These are phyloP conservation scores for Prosapia bicincta DNA, from an alignment of 2,888 invertebrate genomes.

Conservation along the genomic window DNA sequence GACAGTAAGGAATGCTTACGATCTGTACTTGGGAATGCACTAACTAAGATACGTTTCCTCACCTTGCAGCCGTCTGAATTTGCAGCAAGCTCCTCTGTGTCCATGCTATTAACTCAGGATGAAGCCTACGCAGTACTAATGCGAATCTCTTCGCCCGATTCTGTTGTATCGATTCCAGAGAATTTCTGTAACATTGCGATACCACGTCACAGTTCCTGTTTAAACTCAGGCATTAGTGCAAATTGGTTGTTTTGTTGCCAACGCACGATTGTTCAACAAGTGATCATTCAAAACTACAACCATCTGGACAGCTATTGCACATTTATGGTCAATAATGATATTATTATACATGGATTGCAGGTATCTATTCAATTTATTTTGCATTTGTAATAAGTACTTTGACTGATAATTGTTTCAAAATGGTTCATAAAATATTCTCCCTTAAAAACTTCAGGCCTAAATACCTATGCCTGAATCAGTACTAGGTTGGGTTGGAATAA, in stretches of 20 bases:
- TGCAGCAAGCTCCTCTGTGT: conserved; percentile 73
- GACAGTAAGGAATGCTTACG: conserved; percentile 36
- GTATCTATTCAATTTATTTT: background rate
- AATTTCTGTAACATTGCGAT: conserved; percentile 55
- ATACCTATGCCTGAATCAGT: too few relatives aligned
- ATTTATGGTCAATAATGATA: conserved; percentile 76
- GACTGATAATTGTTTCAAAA: too few relatives aligned
- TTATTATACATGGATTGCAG: conserved; percentile 62
- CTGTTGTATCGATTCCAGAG: conserved; percentile 67
- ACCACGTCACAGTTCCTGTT: background rate
- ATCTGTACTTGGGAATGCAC: conserved; percentile 32
- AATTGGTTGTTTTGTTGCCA: conserved; percentile 57
- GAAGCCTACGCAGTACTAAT: conserved; percentile 79
- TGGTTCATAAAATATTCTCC: too few relatives aligned
- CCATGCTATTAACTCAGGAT: conserved; percentile 63
- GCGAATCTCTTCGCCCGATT: conserved; percentile 70
- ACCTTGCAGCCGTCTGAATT: conserved; percentile 78
- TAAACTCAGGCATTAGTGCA: background rate
- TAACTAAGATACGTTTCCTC: conserved; percentile 75
- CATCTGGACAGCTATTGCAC: conserved; percentile 75
- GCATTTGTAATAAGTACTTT: too few relatives aligned
- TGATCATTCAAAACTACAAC: conserved; percentile 70
- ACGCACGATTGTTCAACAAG: conserved; percentile 62
- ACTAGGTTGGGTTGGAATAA: too few relatives aligned
- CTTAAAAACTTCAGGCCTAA: too few relatives aligned